These are phyloP conservation scores for Antheraea pernyi DNA, from an alignment of 1,140 invertebrate species.

Conservation along the genomic window DNA sequence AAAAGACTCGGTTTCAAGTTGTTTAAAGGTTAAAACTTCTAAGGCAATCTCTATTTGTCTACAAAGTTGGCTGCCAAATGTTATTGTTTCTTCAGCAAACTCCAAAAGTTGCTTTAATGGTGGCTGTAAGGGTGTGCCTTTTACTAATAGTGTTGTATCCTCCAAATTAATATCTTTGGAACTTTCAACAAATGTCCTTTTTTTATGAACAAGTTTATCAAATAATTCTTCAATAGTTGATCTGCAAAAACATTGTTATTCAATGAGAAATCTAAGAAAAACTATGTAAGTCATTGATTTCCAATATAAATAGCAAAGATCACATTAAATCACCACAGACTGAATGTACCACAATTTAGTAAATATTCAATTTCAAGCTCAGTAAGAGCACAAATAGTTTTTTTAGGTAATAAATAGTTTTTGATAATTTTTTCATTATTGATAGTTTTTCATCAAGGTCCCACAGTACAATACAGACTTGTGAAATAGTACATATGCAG, in stretches of 20 bases:
- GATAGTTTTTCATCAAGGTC: no score
- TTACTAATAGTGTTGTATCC: slow-evolving; percentile 41
- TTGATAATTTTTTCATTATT: no score
- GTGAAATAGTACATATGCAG: no score
- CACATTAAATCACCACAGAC: no score
- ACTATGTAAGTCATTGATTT: no score
- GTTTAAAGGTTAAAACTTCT: slow-evolving; percentile 44
- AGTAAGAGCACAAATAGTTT: no score
- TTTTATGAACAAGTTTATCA: slow-evolving; percentile 57
- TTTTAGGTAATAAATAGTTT: no score
- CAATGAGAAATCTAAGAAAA: neutral
- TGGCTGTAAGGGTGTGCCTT: slow-evolving; percentile 64
- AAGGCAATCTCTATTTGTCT: slow-evolving; percentile 61
- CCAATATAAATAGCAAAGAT: no score
- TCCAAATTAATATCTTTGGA: slow-evolving; percentile 54
- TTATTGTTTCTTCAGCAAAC: slow-evolving; percentile 58
- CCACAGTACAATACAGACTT: no score
- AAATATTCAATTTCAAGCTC: no score
- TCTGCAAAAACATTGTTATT: slow-evolving; percentile 42
- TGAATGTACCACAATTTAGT: no score
- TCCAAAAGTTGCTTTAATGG: slow-evolving; percentile 57
- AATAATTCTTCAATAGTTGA: slow-evolving; percentile 51
- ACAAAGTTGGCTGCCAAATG: slow-evolving; percentile 56
- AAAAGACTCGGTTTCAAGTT: slow-evolving; percentile 41
- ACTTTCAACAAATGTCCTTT: slow-evolving; percentile 46